Evolutionary conservation across 2,888 invertebrate species (phyloP), one percentile per base, ranked within the genome.

Genomic region (Cantharis rufa): DNA sequence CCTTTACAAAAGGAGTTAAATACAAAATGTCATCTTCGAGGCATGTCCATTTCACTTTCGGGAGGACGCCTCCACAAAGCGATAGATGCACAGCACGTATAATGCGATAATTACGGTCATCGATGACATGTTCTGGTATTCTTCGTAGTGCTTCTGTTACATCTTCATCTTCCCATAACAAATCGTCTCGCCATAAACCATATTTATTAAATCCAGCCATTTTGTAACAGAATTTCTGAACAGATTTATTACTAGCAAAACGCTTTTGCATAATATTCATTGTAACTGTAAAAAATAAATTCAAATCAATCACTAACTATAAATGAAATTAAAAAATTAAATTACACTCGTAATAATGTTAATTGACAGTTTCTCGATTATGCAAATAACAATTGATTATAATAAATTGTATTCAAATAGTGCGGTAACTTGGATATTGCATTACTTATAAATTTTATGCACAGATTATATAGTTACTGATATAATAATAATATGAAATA

Each of bases 31-130:
- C 97, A 87, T 97, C 94, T 85, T 98, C 97, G 80, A 91, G 92
- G 86, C 95, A 94, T 13, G 94, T 96, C 98, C 98, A 98, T 86
- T 98, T 92, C 64, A 95, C 94, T 87, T 96, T 94, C n/a, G 98
- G 98, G 62, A 98, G 89, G 84, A 95, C 88, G 28, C 89, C 90
- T 85, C 97, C 96, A 75, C 92, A 92, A 81, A 94, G 87, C 21
- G 94, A 94, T 27, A 96, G 90, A 83, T 97, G 95, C 76, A 94
- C 86, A 18, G 98, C 98, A 28, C 97, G 92, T 64, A 94, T 87
- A 72, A 97, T 91, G 73, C 98, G 93, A 87, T 92, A 97, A 86
- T 93, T 94, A 79, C 98, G 93, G 85, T 95, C 96, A 86, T 98
- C 97, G 10, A 93, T 86, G 15, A 94, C 80, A 21, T 93, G 87